Percentiles rank a stretch among this genome's conserved stretches.
Conservation (phyloP, 2,888 invertebrate genomes). For the Nymphalis polychloros region DNA sequence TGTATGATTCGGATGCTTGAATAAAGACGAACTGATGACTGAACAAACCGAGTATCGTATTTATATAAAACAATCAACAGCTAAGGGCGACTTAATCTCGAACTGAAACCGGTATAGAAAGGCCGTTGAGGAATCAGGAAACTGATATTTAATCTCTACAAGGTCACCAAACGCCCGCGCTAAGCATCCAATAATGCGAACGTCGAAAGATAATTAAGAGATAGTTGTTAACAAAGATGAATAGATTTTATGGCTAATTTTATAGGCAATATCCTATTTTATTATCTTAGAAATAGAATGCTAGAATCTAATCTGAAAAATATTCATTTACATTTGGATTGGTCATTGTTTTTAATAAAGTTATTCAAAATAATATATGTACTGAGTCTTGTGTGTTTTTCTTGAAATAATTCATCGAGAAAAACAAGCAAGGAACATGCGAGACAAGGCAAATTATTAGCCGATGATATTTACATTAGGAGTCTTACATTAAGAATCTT, state of each 20-base stretch:
- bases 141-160: conserved; percentile 66
- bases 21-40: conserved; percentile 61
- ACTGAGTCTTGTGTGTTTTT: no score
- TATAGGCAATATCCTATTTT: no score
- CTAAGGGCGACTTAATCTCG: conserved; percentile 66
- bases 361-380: neutral
- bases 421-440: no score
- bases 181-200: neutral
- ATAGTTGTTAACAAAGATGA: neutral
- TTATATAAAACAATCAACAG: conserved; percentile 66
- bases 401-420: no score
- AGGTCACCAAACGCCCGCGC: conserved; percentile 49
- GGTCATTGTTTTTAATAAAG: neutral
- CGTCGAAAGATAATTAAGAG: neutral
- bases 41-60: conserved; percentile 52
- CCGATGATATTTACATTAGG: no score
- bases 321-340: no score
- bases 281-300: no score
- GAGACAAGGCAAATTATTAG: no score
- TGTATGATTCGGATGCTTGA: conserved; percentile 55
- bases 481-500: no score
- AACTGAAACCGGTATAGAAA: conserved; percentile 67
- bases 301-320: no score
- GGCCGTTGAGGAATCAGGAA: conserved; percentile 56
- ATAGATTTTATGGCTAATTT: neutral